Conservation (phyloP, 2,888 invertebrate species). For the Nasonovia ribisnigri region DNA sequence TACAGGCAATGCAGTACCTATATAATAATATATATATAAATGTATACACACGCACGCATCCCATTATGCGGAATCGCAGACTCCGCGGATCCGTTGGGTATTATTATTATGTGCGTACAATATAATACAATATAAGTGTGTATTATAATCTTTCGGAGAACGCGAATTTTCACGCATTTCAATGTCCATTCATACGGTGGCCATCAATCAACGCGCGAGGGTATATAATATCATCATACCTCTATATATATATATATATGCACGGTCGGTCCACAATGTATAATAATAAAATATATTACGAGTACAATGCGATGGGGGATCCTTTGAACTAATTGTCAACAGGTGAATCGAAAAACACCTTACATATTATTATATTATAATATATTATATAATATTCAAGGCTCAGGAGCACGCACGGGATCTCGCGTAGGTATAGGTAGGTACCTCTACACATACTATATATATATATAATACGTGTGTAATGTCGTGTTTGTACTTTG, state of each 20-base stretch:
- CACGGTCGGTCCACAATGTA: not conserved
- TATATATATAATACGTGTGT: not conserved
- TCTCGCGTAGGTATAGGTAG: not conserved
- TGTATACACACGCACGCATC: slow-evolving; percentile 21
- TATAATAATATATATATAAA: not conserved
- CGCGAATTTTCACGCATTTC: slow-evolving; percentile 32
- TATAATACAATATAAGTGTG: not conserved
- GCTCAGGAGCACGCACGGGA: slow-evolving; percentile 9
- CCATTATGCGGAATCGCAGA: slow-evolving; percentile 20
- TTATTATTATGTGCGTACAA: not conserved
- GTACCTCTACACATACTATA: not conserved
- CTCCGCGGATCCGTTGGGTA: not conserved
- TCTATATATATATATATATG: not conserved
- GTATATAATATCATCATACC: not conserved
- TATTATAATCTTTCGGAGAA: slow-evolving; percentile 31
- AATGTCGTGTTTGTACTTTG: not conserved
- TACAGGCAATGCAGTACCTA: too few species aligned
- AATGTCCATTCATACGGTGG: slow-evolving; percentile 36
- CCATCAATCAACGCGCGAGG: slow-evolving; percentile 52
- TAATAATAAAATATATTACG: not conserved
- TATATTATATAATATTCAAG: slow-evolving; percentile 1
- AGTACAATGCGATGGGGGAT: not conserved
- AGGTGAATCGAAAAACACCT: slow-evolving; percentile 63
- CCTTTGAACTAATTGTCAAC: slow-evolving; percentile 62
- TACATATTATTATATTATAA: not conserved